These are phyloP conservation scores for Ginglymostoma cirratum DNA, from an alignment of 2,113 vertebrate genomes.

Conservation along the genomic window DNA sequence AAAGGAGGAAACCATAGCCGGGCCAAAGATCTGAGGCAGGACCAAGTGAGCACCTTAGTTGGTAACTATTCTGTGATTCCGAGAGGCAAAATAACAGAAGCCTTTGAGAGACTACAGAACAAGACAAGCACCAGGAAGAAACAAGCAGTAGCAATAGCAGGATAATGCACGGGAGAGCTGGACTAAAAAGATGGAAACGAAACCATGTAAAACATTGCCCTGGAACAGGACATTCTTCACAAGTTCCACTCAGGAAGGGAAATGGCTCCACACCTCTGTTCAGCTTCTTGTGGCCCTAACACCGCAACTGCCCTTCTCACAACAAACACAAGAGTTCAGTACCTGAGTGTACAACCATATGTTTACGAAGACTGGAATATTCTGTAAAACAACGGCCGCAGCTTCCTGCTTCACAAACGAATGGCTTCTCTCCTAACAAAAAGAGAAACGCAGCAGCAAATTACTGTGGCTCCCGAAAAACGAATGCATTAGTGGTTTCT, in stretches of 20 bases:
- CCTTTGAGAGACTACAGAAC: background rate
- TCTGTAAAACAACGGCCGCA: slow-evolving; percentile 95
- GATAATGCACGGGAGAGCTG: background rate
- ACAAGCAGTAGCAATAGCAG: background rate
- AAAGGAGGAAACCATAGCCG: background rate
- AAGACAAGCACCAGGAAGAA: background rate
- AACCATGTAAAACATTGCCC: background rate
- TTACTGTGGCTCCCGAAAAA: background rate
- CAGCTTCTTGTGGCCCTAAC: background rate
- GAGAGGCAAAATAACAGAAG: background rate
- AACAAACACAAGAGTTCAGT: background rate
- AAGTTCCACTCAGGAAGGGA: background rate
- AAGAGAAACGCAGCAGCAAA: background rate
- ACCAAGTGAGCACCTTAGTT: background rate
- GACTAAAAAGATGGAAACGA: background rate
- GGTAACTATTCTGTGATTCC: background rate
- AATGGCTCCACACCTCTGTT: background rate
- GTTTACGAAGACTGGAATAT: slow-evolving; percentile 97
- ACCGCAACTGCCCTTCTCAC: background rate
- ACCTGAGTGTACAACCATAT: slow-evolving; percentile 97
- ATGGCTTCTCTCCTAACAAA: slow-evolving; percentile 84
- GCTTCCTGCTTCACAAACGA: slow-evolving; percentile 85
- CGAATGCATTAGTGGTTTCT: background rate
- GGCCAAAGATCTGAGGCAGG: background rate
- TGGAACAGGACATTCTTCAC: background rate